Percentiles rank a stretch among this genome's conserved stretches.
Evolutionary conservation across 2,797 vertebrate genomes (phyloP).

Genomic region (Remorina albescens): DNA sequence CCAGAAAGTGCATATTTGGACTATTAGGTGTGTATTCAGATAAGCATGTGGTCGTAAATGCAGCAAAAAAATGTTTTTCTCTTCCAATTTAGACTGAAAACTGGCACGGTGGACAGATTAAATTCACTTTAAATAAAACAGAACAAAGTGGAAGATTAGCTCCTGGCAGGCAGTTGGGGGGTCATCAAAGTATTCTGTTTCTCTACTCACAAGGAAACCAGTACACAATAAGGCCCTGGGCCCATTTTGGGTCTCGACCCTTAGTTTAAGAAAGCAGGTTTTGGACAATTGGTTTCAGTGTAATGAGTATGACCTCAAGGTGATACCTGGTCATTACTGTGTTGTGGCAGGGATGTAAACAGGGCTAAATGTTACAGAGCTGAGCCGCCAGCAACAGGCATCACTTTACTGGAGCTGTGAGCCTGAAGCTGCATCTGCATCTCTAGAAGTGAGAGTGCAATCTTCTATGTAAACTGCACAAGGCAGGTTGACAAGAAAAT

Average conservation of each 20-base stretch:
- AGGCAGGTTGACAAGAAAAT: neutral
- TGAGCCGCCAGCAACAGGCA: slow-evolving; percentile 21
- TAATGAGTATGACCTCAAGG: slow-evolving; percentile 57
- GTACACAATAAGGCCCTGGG: slow-evolving; percentile 25
- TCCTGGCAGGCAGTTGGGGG: neutral
- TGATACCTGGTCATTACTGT: slow-evolving; percentile 53
- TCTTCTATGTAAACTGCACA: neutral
- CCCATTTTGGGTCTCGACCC: slow-evolving; percentile 18
- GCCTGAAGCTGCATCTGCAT: slow-evolving; percentile 11
- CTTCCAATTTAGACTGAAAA: neutral
- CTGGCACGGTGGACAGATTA: neutral
- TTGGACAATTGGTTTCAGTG: slow-evolving; percentile 51
- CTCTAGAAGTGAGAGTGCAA: slow-evolving; percentile 22
- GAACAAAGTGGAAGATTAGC: slow-evolving; percentile 12
- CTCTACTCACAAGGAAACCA: slow-evolving; percentile 16
- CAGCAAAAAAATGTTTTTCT: neutral
- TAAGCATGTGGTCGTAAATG: neutral
- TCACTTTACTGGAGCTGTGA: slow-evolving; percentile 52
- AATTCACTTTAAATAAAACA: slow-evolving; percentile 16
- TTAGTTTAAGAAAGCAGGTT: slow-evolving; percentile 29
- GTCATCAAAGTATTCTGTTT: slow-evolving; percentile 33
- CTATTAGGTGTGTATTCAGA: neutral
- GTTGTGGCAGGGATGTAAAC: slow-evolving; percentile 38
- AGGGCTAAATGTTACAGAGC: slow-evolving; percentile 54
- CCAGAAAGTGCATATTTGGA: neutral